A percentile compares a stretch with the other conserved stretches of the same genome.
These are phyloP conservation scores for Aurelia sp. DNA, from an alignment of 30 jellyfish, hydroid and myxozoan species.

Conservation along the genomic window DNA sequence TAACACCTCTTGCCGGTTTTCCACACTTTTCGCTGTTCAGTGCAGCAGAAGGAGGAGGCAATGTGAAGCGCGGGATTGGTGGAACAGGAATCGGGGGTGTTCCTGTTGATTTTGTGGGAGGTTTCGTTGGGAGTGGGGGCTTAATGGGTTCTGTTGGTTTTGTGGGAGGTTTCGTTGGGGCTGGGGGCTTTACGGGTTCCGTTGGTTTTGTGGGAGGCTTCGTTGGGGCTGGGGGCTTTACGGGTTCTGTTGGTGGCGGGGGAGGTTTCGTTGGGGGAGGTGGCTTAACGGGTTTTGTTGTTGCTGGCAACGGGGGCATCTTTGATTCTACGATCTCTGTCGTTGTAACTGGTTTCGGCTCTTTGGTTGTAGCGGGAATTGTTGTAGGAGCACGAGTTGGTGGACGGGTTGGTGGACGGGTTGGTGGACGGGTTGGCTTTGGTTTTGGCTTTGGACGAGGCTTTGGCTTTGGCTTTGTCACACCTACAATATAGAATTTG, in stretches of 20 bases:
- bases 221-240: slow-evolving; percentile 32
- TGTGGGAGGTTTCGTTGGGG: background rate
- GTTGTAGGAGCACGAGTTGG: background rate
- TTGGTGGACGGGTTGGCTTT: slow-evolving; percentile 18
- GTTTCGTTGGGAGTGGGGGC: slow-evolving; percentile 47
- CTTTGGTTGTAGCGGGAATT: slow-evolving; percentile 12
- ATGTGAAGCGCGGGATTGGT: slow-evolving; percentile 4
- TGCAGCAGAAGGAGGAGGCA: slow-evolving; percentile 42
- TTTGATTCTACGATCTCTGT: slow-evolving; percentile 19
- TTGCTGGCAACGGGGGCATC: slow-evolving; percentile 14
- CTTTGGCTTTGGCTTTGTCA: slow-evolving; percentile 3
- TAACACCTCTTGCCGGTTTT: background rate
- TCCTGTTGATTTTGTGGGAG: background rate
- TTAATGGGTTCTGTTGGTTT: background rate
- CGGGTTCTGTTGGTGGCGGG: background rate
- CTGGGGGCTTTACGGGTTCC: slow-evolving; percentile 16
- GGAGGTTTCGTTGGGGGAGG: slow-evolving; percentile 13
- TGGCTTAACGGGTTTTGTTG: background rate
- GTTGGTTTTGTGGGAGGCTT: background rate
- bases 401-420: slow-evolving; percentile 12
- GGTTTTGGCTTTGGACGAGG: slow-evolving; percentile 45
- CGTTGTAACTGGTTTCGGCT: slow-evolving; percentile 43
- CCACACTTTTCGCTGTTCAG: slow-evolving; percentile 53
- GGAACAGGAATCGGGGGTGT: slow-evolving; percentile 19
- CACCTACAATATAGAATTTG: no score